phyloP scores from a whole-genome alignment of 2,797 vertebrate genomes.

The Mus minutoides region DNA sequence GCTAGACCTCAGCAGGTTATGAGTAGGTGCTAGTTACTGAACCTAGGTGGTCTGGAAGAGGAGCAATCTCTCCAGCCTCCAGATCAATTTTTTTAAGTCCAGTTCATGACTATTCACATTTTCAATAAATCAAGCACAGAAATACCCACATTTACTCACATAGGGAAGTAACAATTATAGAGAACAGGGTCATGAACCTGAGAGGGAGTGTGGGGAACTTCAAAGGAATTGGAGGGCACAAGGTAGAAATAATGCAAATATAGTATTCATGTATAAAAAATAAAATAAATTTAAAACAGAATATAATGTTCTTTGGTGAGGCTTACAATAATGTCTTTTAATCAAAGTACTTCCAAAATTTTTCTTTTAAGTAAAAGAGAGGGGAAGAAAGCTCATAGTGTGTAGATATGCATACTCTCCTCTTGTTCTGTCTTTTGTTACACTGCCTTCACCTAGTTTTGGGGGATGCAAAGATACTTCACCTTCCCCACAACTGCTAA shows the following conservation, averaged over 20 bases:
- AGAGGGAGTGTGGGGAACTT: background rate
- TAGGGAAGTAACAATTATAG: background rate
- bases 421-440: background rate
- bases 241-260: background rate
- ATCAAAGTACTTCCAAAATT: background rate
- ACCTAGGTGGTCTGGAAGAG: background rate
- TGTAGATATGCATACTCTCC: background rate
- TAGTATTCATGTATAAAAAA: background rate
- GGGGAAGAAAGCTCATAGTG: background rate
- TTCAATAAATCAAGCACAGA: background rate
- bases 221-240: background rate
- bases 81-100: background rate
- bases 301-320: background rate
- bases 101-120: background rate
- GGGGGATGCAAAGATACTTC: background rate
- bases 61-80: background rate
- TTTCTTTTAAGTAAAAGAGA: background rate
- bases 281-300: background rate
- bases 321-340: background rate
- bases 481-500: background rate
- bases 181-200: background rate
- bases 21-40: background rate
- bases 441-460: background rate
- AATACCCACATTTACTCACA: background rate
- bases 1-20: background rate